These are phyloP conservation scores for Aplidium turbinatum DNA, from an alignment of 23 tunicate genomes.

Conservation along the genomic window DNA sequence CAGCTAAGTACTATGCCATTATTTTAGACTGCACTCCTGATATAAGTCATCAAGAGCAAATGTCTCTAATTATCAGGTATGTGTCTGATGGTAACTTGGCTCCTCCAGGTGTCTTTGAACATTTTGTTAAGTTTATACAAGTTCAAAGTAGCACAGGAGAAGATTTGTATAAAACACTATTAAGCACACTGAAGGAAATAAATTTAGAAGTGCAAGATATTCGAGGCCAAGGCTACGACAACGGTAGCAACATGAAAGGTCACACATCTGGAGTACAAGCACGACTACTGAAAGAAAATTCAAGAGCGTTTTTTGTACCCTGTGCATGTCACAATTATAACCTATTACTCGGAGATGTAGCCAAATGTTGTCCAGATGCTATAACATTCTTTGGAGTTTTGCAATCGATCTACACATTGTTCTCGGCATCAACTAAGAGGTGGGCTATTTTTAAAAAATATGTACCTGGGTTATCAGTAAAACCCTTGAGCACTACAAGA, in stretches of 20 bases:
- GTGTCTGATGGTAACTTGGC: conserved; percentile 27
- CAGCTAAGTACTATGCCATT: conserved; percentile 12
- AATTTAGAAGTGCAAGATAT: conserved; percentile 16
- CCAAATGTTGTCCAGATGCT: conserved; percentile 21
- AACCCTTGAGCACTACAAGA: conserved; percentile 11
- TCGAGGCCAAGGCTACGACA: conserved; percentile 30
- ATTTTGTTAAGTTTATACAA: conserved; percentile 23
- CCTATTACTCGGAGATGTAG: conserved; percentile 18
- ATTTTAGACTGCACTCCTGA: conserved; percentile 29
- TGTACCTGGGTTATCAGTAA: conserved; percentile 9
- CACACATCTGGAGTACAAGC: conserved; percentile 15
- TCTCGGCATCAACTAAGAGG: conserved; percentile 26
- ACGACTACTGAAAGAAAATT: conserved; percentile 12
- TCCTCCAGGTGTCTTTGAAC: conserved; percentile 11
- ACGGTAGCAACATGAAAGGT: conserved; percentile 22
- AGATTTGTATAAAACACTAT: not conserved
- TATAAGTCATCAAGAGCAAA: conserved; percentile 30
- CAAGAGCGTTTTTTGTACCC: conserved; percentile 21
- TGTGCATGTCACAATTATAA: conserved; percentile 15
- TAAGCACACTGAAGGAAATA: conserved; percentile 3
- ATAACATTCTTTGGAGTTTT: conserved; percentile 27
- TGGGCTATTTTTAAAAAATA: conserved; percentile 21
- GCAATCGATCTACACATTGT: conserved; percentile 11
- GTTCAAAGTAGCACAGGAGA: conserved; percentile 22
- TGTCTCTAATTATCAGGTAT: conserved; percentile 21